Base-by-base conservation (phyloP, 2,113 vertebrate genomes). In the Felis chaus region DNA sequence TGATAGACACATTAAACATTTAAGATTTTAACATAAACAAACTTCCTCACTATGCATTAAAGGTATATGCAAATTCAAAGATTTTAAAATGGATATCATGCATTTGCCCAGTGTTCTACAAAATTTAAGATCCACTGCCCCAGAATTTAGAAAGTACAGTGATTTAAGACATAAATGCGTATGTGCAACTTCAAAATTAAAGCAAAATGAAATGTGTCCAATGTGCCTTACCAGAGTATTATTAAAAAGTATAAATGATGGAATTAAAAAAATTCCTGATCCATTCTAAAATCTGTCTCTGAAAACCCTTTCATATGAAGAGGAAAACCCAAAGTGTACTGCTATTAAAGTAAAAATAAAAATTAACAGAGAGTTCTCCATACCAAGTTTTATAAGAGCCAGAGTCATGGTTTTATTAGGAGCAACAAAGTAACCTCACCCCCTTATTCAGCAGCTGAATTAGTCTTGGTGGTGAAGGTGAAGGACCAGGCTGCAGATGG, bases 281-380 rank as follows among this genome's bases (percentile, higher is more conserved):
- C 71, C 18, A 88, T 15, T 15, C 50, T 92, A 71, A 88, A 91
- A 73, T 48, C 36, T 80, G 4, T 76, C 36, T 91, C 39, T 93
- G 48, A 65, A 97, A 96, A 69, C 33, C 15, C 27, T 96, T 96
- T 84, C 93, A 89, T 65, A 94, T 61, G 65, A 71, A 69, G 29
- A 87, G 33, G 36, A 91, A 95, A 97, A 53, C 8, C 5, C 50
- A 90, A 94, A 95, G 18, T 57, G 27, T 1, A 36, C 11, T 73
- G 31, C 5, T 91, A 8, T 68, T 91, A 85, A 79, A 94, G 31
- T 50, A 95, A 92, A 96, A 96, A 31, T 48, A 48, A 78, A 78
- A 78, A 69, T 80, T 93, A 95, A 79, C 16, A 95, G 19, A 68
- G 95, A 4, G 27, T 29, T 91, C 86, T 81, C 97, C 78, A 41